Evolutionary conservation across 1,140 invertebrate genomes (phyloP).

Genomic region (Galendromus occidentalis): DNA sequence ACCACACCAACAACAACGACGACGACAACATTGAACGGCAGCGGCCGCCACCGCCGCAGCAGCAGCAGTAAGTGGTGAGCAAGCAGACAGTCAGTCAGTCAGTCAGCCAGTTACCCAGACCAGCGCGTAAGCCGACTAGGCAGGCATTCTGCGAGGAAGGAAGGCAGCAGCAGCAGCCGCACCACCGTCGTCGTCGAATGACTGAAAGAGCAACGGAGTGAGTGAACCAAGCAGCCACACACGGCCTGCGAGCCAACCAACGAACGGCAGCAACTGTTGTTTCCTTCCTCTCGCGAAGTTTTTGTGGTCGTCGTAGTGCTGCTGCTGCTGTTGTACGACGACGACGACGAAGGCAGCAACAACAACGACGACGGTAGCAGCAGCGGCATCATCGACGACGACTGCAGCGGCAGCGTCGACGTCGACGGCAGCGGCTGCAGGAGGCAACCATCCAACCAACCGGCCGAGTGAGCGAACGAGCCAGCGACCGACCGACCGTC

Average conservation of each 20-base stretch:
- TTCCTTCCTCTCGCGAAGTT: not conserved
- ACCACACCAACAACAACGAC: not conserved
- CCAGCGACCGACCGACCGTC: too few species aligned
- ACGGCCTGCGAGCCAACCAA: not conserved
- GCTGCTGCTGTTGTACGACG: not conserved
- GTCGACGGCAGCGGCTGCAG: not conserved
- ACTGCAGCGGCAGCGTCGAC: not conserved
- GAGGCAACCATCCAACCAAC: too few species aligned
- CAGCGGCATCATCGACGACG: not conserved
- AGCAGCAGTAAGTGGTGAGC: not conserved
- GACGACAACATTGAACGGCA: not conserved
- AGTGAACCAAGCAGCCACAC: too few species aligned
- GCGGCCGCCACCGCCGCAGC: not conserved
- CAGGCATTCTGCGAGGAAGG: too few species aligned
- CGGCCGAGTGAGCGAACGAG: too few species aligned
- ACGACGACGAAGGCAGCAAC: not conserved
- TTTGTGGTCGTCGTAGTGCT: not conserved
- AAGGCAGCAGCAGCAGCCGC: too few species aligned
- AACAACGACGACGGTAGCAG: not conserved
- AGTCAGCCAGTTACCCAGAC: not conserved
- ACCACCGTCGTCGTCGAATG: too few species aligned
- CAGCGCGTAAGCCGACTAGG: too few species aligned
- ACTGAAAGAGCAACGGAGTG: too few species aligned
- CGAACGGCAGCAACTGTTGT: not conserved
- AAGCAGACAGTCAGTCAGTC: not conserved